Percentiles rank a stretch among this genome's conserved stretches.
Evolutionary conservation across 2,113 vertebrate species (phyloP).

Genomic region (Forbesichthys papilliferus): DNA sequence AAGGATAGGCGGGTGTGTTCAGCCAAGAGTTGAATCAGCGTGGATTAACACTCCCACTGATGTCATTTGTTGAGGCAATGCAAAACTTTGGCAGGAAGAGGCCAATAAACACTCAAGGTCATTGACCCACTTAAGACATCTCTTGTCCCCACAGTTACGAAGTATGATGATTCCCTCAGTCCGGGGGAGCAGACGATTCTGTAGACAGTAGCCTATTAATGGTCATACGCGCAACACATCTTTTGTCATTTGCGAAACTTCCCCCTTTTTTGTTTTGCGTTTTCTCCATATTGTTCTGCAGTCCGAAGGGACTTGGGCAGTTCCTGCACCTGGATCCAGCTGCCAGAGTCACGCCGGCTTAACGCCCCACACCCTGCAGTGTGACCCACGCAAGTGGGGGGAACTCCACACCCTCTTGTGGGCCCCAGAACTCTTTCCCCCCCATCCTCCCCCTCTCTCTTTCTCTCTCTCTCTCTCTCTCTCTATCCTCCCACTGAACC

Average conservation of each 20-base stretch:
- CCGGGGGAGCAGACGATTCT: slow-evolving; percentile 21
- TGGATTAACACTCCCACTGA: slow-evolving; percentile 53
- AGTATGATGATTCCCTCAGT: slow-evolving; percentile 47
- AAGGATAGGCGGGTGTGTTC: slow-evolving; percentile 29
- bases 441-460: background rate
- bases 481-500: slow-evolving; percentile 35
- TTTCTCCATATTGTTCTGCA: slow-evolving; percentile 61
- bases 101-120: slow-evolving; percentile 63
- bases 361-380: slow-evolving; percentile 35
- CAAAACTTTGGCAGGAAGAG: slow-evolving; percentile 56
- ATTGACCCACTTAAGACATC: slow-evolving; percentile 52
- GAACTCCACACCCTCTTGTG: slow-evolving; percentile 55
- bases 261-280: slow-evolving; percentile 42
- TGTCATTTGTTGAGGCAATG: slow-evolving; percentile 57
- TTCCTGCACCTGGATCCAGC: slow-evolving; percentile 61
- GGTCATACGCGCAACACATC: slow-evolving; percentile 23
- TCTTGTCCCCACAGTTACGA: slow-evolving; percentile 34
- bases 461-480: too few species aligned
- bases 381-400: slow-evolving; percentile 50
- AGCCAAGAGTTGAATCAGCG: slow-evolving; percentile 8
- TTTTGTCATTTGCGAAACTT: slow-evolving; percentile 42
- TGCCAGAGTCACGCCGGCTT: slow-evolving; percentile 4
- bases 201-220: slow-evolving; percentile 32
- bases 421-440: slow-evolving; percentile 12
- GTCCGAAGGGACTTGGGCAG: slow-evolving; percentile 28